These are phyloP conservation scores for Dufourea novaeangliae DNA, from an alignment of 1,140 invertebrate genomes.

Conservation along the genomic window DNA sequence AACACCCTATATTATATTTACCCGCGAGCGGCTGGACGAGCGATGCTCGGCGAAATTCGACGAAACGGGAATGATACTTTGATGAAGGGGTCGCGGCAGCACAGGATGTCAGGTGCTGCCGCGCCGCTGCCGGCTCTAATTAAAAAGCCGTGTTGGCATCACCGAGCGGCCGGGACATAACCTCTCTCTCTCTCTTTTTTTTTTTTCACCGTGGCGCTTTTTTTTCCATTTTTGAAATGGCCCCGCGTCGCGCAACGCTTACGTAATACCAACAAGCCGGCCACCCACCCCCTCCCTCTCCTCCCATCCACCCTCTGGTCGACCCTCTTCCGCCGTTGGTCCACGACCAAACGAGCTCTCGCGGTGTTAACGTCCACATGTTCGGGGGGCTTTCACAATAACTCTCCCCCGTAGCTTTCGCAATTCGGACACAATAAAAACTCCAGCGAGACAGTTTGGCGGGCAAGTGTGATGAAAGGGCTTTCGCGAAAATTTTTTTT, in stretches of 20 bases:
- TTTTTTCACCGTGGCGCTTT: slow-evolving; percentile 48
- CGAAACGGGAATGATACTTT: slow-evolving; percentile 80
- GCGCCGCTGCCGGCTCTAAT: slow-evolving; percentile 78
- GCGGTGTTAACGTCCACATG: slow-evolving; percentile 68
- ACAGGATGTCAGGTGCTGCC: slow-evolving; percentile 78
- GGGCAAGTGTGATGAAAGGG: slow-evolving; percentile 68
- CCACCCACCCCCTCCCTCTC: slow-evolving; percentile 40
- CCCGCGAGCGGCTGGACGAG: background rate
- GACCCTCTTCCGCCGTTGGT: slow-evolving; percentile 52
- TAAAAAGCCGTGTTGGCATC: slow-evolving; percentile 81
- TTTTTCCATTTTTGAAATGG: slow-evolving; percentile 80
- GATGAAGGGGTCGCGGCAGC: slow-evolving; percentile 77
- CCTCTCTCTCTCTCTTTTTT: slow-evolving; percentile 57
- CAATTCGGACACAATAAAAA: slow-evolving; percentile 75
- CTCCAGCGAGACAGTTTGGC: slow-evolving; percentile 71
- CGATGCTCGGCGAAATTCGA: slow-evolving; percentile 69
- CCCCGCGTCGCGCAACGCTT: slow-evolving; percentile 74
- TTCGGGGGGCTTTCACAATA: slow-evolving; percentile 75
- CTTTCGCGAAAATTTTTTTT: slow-evolving; percentile 62
- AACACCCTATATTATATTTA: background rate
- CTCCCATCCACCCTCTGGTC: slow-evolving; percentile 27
- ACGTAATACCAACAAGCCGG: slow-evolving; percentile 75
- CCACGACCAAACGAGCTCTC: slow-evolving; percentile 68
- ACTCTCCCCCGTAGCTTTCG: slow-evolving; percentile 72
- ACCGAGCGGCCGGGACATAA: slow-evolving; percentile 72